Evolutionary conservation across 2,888 invertebrate genomes (phyloP).

Genomic region (Oligia fasciuncula): DNA sequence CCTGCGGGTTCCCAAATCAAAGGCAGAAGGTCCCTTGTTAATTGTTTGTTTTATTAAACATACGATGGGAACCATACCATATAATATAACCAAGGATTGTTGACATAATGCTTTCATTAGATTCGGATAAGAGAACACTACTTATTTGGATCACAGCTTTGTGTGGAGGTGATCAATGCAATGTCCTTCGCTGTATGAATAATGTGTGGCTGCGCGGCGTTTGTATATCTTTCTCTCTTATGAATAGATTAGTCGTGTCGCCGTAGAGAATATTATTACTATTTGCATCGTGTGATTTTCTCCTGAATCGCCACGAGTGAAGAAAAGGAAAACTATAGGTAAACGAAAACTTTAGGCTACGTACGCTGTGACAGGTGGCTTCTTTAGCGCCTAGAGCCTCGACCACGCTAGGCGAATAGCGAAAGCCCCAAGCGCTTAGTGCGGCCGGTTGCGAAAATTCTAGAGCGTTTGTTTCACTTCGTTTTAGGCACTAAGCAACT

Average conservation of each 20-base stretch:
- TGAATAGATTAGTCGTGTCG: neutral
- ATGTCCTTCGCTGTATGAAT: neutral
- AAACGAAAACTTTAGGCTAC: too few species aligned
- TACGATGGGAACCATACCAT: too few species aligned
- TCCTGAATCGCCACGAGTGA: neutral
- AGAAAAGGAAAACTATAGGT: neutral
- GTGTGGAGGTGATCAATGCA: neutral
- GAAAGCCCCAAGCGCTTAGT: too few species aligned
- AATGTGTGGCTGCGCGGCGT: neutral
- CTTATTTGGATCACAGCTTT: neutral
- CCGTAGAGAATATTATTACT: too few species aligned
- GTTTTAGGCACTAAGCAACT: too few species aligned
- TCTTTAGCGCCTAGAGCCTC: too few species aligned
- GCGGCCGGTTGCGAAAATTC: too few species aligned
- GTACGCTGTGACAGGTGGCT: too few species aligned
- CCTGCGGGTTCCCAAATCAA: neutral
- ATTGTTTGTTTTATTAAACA: neutral
- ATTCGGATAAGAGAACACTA: neutral
- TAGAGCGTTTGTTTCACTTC: too few species aligned
- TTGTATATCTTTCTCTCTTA: neutral
- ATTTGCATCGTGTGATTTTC: neutral
- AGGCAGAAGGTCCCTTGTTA: neutral
- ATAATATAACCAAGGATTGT: too few species aligned
- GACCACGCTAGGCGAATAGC: too few species aligned
- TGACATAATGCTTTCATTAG: neutral